These are phyloP conservation scores for Setophaga kirtlandii DNA, from an alignment of 2,113 vertebrate genomes.

Conservation along the genomic window DNA sequence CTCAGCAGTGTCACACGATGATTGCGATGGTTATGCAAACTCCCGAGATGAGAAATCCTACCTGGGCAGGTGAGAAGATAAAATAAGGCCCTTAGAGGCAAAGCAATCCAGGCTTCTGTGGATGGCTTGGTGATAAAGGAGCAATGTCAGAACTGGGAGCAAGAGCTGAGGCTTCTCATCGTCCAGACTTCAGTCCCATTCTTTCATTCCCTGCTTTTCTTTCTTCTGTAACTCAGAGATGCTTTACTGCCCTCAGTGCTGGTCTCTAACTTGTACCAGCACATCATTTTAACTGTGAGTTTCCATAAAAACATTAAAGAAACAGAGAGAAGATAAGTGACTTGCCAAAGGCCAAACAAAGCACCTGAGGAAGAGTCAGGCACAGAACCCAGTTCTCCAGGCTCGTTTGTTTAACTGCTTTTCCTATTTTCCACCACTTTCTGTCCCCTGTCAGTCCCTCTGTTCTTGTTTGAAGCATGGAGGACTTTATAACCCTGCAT, in stretches of 20 bases:
- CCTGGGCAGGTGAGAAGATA: neutral
- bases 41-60: neutral
- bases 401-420: neutral
- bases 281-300: neutral
- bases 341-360: neutral
- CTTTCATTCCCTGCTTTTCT: neutral
- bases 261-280: neutral
- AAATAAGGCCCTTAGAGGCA: conserved; percentile 47
- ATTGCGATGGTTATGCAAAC: neutral
- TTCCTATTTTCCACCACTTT: conserved; percentile 22
- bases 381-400: neutral
- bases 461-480: neutral
- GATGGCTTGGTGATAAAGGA: neutral
- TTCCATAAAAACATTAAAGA: neutral
- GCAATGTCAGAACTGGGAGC: neutral
- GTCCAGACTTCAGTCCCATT: accelerated
- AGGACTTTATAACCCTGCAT: conserved; percentile 26
- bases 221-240: neutral
- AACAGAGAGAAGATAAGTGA: neutral
- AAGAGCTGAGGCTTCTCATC: neutral
- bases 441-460: conserved; percentile 16
- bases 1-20: neutral
- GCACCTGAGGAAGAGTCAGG: neutral
- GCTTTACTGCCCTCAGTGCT: neutral
- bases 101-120: neutral